Base-by-base conservation (phyloP, 2,113 vertebrate genomes). In the Colaptes auratus region DNA sequence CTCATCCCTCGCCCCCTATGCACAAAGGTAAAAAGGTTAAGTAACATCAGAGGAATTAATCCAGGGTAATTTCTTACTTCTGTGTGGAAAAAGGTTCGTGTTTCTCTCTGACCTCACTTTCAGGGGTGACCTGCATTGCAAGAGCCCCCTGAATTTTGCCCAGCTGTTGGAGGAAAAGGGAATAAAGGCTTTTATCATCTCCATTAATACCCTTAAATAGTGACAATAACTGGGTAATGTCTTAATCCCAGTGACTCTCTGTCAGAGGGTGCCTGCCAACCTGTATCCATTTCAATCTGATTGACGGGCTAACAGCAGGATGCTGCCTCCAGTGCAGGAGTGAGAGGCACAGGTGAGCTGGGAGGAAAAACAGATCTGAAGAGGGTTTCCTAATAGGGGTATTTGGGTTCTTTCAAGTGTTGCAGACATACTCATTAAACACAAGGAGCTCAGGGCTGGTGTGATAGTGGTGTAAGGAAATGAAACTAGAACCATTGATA, bases 301-400 rank as follows among this genome's bases (percentile, higher is more conserved):
- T 71, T 95, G 96, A 94, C 25, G 31, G 89, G 83, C 94, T 86
- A 89, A 67, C 96, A 96, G 97, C 96, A 61, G 96, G 96, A 91
- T 71, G 73, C 94, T 93, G 81, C 77, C 94, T 94, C 81, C 42
- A 0, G 50, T 3, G 56, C 91, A 20, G 88, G 64, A 94, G 71
- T 25, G 20, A 92, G 90, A 86, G 96, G 91, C 90, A 86, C 93
- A 96, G 93, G 95, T 93, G 94, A 96, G 86, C 94, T 63, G 60
- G 17, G 55, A 92, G 84, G 82, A 55, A 65, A 88, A 78, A 67
- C 86, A 4, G 74, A 92, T 96, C 86, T 96, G 91, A 96, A 63
- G 93, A 88, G 85, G 81, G 69, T 89, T 92, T 81, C 66, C 86
- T 89, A 91, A 91, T 84, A 80, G 94, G 89, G 69, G 12, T 92